phyloP scores from a whole-genome alignment of 2,888 invertebrate species.

The Erebia palarica region DNA sequence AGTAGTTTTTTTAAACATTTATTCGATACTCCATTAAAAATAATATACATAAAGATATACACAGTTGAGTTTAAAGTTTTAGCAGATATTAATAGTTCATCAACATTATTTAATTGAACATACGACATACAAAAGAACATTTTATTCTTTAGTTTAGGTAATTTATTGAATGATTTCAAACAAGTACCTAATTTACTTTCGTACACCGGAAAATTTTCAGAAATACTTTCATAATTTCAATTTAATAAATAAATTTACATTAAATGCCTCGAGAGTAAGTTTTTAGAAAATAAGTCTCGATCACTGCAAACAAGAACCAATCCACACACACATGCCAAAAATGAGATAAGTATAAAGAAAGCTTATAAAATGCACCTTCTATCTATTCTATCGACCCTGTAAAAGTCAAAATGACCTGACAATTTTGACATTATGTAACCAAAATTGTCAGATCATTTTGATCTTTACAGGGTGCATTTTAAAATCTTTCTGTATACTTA shows the following conservation, averaged over 20 bases:
- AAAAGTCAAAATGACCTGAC: too few species aligned
- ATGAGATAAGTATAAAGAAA: too few species aligned
- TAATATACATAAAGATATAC: conserved; percentile 54
- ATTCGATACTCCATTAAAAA: conserved; percentile 64
- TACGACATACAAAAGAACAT: conserved; percentile 15
- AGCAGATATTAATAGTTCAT: conserved; percentile 12
- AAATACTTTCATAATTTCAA: neutral
- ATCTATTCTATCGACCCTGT: too few species aligned
- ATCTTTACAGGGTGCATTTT: too few species aligned
- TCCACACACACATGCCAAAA: too few species aligned
- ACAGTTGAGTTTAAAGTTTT: conserved; percentile 43
- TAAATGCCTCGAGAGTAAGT: neutral
- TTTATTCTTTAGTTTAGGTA: neutral
- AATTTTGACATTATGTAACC: too few species aligned
- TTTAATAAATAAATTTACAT: neutral
- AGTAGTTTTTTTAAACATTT: conserved; percentile 62
- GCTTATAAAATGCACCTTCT: too few species aligned
- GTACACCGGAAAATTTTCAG: neutral
- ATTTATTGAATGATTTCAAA: neutral
- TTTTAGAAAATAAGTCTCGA: neutral
- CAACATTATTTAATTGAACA: conserved; percentile 1
- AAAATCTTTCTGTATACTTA: too few species aligned
- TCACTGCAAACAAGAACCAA: too few species aligned
- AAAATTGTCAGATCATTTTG: too few species aligned
- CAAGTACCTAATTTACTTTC: neutral